Evolutionary conservation across 2,797 vertebrate genomes (phyloP).

Genomic region (Karalla daura): DNA sequence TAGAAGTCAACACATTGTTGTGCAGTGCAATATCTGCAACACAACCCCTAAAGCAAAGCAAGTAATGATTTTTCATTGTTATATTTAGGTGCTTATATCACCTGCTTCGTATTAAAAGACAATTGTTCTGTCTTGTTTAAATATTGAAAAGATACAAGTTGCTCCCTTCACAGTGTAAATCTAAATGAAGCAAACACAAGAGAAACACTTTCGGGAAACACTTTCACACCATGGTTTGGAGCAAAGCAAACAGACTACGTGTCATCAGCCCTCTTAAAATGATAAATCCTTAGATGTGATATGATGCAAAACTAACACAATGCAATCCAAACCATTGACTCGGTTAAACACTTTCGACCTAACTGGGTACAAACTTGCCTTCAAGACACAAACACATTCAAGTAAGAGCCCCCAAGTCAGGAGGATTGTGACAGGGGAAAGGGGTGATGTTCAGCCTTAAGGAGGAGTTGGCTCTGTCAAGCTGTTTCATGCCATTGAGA

Average conservation of each 20-base stretch:
- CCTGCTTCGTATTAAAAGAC: not conserved
- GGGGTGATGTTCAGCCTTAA: constrained; percentile 44
- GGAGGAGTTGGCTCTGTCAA: constrained; percentile 70
- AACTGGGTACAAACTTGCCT: constrained; percentile 20
- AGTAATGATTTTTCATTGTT: not conserved
- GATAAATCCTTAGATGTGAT: constrained; percentile 1
- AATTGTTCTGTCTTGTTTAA: not conserved
- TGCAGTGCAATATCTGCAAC: not conserved
- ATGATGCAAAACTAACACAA: constrained; percentile 1
- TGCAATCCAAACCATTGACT: constrained; percentile 3
- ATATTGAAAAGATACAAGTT: not conserved
- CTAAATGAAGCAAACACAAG: not conserved
- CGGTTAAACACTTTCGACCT: constrained; percentile 19
- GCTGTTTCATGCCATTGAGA: constrained; percentile 71
- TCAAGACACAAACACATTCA: constrained; percentile 23
- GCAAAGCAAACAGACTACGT: not conserved
- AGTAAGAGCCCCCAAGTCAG: constrained; percentile 19
- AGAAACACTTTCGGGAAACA: not conserved
- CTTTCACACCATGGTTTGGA: not conserved
- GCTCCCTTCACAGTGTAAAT: not conserved
- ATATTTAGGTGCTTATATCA: not conserved
- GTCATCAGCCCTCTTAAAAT: constrained; percentile 1
- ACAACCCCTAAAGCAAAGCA: not conserved
- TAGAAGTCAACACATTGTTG: too few species aligned
- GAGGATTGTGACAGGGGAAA: constrained; percentile 19